A percentile compares a stretch with the other conserved stretches of the same genome.
These are phyloP conservation scores for Ceyx cyanopectus DNA, from an alignment of 2,113 vertebrate genomes.

Conservation along the genomic window DNA sequence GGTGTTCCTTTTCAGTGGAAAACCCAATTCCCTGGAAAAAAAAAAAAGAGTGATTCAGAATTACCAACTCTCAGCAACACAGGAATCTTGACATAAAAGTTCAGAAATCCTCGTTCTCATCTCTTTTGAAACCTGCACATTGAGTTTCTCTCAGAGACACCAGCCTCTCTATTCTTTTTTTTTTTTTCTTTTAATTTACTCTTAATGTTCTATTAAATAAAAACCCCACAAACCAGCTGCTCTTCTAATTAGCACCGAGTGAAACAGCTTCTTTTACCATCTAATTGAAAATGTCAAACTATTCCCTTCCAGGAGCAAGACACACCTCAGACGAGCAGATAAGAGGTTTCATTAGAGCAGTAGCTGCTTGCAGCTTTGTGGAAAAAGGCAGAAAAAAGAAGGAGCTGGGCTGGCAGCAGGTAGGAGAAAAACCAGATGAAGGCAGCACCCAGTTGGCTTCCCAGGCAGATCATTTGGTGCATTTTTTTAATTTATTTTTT, in stretches of 20 bases:
- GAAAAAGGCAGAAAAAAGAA: neutral
- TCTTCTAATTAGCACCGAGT: neutral
- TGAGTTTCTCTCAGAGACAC: neutral
- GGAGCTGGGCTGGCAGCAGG: neutral
- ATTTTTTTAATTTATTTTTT: neutral
- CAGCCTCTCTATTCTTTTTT: neutral
- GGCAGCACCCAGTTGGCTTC: neutral
- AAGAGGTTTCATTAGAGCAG: constrained; percentile 31
- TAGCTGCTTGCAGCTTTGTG: neutral
- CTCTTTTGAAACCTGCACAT: neutral
- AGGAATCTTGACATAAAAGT: neutral
- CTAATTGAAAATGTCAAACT: constrained; percentile 23
- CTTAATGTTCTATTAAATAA: neutral
- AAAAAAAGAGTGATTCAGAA: neutral
- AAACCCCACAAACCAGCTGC: constrained; percentile 6
- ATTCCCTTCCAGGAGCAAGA: constrained; percentile 9
- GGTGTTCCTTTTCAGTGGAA: neutral
- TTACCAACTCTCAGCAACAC: neutral
- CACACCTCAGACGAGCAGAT: constrained; percentile 41
- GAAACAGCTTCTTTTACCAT: constrained; percentile 5
- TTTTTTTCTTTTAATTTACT: neutral
- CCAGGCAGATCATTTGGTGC: neutral
- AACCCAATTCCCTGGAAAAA: neutral
- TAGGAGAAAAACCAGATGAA: neutral
- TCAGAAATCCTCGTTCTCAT: neutral